Percentiles rank a stretch among this genome's conserved stretches.
Conservation (phyloP, 1,140 invertebrate species). For the Chionoecetes opilio region DNA sequence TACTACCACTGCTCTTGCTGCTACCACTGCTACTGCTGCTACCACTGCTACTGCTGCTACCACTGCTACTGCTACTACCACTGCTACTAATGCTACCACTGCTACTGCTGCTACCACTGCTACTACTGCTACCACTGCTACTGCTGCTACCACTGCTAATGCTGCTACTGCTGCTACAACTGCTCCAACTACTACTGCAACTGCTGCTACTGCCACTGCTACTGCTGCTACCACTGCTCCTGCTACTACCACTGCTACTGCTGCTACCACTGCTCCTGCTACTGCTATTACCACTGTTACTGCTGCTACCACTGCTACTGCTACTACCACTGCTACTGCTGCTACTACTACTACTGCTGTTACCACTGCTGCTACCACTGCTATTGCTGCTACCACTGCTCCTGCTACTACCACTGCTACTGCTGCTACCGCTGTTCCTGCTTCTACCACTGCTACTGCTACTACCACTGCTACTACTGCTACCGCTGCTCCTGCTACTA, state of each 20-base stretch:
- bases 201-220: constrained; percentile 1
- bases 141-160: no score
- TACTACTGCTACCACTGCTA: not conserved
- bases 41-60: not conserved
- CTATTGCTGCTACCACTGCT: not conserved
- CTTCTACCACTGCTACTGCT: not conserved
- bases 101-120: not conserved
- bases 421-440: no score
- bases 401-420: not conserved
- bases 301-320: not conserved
- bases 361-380: not conserved
- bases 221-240: not conserved
- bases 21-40: not conserved
- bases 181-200: not conserved
- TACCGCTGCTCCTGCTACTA: not conserved
- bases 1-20: not conserved
- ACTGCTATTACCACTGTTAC: not conserved
- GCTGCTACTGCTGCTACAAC: no score
- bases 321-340: not conserved
- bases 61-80: no score
- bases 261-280: not conserved
- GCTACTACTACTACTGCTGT: not conserved
- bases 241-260: not conserved
- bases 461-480: not conserved
- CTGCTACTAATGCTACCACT: no score